Conservation (phyloP, 1,140 invertebrate genomes). For the Vollenhovia emeryi region DNA sequence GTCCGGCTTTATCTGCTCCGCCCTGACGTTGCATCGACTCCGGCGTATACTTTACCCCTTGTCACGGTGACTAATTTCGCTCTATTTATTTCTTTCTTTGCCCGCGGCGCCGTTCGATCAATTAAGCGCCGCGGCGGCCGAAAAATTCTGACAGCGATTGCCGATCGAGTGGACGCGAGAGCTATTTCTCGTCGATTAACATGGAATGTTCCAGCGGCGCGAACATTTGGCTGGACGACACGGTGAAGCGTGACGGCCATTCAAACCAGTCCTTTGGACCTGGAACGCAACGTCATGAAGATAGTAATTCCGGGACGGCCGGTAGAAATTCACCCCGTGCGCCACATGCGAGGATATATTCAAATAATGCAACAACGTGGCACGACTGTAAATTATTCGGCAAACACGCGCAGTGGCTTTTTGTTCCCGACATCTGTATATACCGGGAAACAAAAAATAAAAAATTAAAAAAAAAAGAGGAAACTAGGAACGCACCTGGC, state of each 20-base stretch:
- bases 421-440: slow-evolving; percentile 45
- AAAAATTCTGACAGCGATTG: background rate
- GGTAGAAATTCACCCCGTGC: slow-evolving; percentile 67
- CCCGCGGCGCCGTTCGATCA: background rate
- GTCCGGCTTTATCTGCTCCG: background rate
- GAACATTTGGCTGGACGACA: slow-evolving; percentile 55
- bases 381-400: slow-evolving; percentile 69
- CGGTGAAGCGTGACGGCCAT: slow-evolving; percentile 65
- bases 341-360: slow-evolving; percentile 63
- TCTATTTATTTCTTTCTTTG: slow-evolving; percentile 19
- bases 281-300: slow-evolving; percentile 41
- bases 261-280: slow-evolving; percentile 59
- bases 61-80: background rate
- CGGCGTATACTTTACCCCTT: background rate
- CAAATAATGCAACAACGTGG: slow-evolving; percentile 66
- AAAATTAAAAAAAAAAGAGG: slow-evolving; percentile 12
- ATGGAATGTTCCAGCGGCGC: slow-evolving; percentile 58
- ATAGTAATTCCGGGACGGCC: slow-evolving; percentile 62
- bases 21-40: background rate
- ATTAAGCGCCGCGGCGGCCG: background rate
- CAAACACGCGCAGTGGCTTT: slow-evolving; percentile 61
- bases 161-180: background rate
- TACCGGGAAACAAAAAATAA: slow-evolving; percentile 1
- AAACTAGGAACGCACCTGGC: slow-evolving; percentile 46
- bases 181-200: slow-evolving; percentile 54